Base-by-base conservation (phyloP, 2,797 vertebrate species). In the Masticophis lateralis region DNA sequence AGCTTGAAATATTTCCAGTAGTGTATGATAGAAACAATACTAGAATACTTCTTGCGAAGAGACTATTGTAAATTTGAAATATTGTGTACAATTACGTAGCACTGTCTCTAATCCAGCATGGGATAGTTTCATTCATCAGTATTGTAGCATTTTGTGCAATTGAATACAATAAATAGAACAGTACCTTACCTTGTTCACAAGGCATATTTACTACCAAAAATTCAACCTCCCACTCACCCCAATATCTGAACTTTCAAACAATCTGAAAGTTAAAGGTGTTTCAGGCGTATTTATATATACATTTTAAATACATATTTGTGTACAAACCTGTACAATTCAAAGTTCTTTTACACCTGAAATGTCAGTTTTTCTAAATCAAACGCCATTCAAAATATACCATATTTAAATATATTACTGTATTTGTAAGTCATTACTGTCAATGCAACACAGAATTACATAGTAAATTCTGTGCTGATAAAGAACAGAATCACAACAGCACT, bases 401-500 rank as follows among this genome's bases (percentile, higher is more conserved):
- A 28, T 83, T 20, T 91, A 74, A 57, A 92, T 25, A 56, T 91
- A 55, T 94, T 95, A 93, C 92, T 90, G 61, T 96, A 95, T 92
- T 94, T 79, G 43, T 91, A 63, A 32, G 1, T 90, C 90, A 95
- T 89, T 93, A 92, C 89, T 53, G 94, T 55, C 79, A 93, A 92
- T 89, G 95, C 28, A 96, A 3, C 55, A 94, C 94, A 96, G 94
- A 20, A 94, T 92, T 22, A 0, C 25, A 94, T 88, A 95, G 32
- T 91, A 93, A 95, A 96, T 95, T 79, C 6, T 86, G 88, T 86
- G 86, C 87, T 94, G 95, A 53, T 94, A 92, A 95, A 93, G 94
- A 94, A 55, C 63, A 74, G 91, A 92, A 20, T 92, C 0, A 0
- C 0, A 95, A 89, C 91, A 91, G 91, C 74, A 57, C 27, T 91